These are phyloP conservation scores for Sarcophaga rosellei DNA, from an alignment of 2,888 invertebrate genomes.

Conservation along the genomic window DNA sequence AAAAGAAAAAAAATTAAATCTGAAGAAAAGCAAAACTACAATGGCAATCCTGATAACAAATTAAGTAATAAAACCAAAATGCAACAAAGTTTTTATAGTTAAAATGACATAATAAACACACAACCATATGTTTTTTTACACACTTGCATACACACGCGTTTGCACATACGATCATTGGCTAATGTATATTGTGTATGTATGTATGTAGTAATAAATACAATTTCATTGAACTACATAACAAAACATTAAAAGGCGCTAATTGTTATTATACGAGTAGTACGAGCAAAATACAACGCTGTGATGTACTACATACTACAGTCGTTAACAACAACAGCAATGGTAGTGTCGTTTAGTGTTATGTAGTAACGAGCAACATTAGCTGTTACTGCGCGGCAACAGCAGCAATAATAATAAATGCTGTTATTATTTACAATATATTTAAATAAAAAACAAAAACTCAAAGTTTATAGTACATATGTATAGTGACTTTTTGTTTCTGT, in stretches of 20 bases:
- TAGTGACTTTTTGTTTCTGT: neutral
- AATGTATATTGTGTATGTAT: slow-evolving; percentile 4
- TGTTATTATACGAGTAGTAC: slow-evolving; percentile 46
- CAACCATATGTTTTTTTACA: neutral
- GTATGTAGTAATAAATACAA: slow-evolving; percentile 42
- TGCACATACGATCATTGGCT: too few relatives aligned
- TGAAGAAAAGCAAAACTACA: too few relatives aligned
- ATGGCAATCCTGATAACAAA: neutral
- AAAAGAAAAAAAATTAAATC: too few relatives aligned
- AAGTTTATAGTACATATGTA: slow-evolving; percentile 15
- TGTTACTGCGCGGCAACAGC: neutral
- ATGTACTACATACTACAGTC: neutral
- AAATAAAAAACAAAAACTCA: slow-evolving; percentile 5
- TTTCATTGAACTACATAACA: slow-evolving; percentile 63
- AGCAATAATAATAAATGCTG: neutral
- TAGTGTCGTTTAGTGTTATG: neutral
- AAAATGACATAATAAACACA: neutral
- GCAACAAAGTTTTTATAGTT: too few relatives aligned
- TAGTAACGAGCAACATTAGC: neutral
- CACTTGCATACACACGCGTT: neutral
- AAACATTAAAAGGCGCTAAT: slow-evolving; percentile 60
- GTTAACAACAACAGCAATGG: neutral
- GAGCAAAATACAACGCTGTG: neutral
- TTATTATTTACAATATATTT: neutral
- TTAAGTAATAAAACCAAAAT: slow-evolving; percentile 2